phyloP scores from a whole-genome alignment of 1,140 invertebrate genomes.

The Bombus soroeensis region DNA sequence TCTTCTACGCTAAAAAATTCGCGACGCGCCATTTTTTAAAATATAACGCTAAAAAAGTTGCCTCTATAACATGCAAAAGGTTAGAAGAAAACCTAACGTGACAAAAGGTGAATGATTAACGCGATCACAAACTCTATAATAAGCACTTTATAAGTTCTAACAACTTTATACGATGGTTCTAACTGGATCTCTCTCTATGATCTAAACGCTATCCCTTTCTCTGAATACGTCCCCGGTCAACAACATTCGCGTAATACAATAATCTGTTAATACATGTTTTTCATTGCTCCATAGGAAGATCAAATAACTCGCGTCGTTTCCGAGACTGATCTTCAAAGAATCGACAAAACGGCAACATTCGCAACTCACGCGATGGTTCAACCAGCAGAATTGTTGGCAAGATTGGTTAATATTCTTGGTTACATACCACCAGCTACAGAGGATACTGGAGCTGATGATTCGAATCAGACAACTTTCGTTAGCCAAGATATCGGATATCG shows the following conservation, averaged over 20 bases:
- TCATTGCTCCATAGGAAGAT: slow-evolving; percentile 70
- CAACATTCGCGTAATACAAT: too few relatives aligned
- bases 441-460: slow-evolving; percentile 62
- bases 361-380: slow-evolving; percentile 85
- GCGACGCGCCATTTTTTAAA: too few relatives aligned
- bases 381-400: slow-evolving; percentile 88
- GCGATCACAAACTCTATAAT: too few relatives aligned
- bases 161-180: too few relatives aligned
- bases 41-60: too few relatives aligned
- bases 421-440: slow-evolving; percentile 83
- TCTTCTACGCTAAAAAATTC: too few relatives aligned
- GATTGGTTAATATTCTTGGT: slow-evolving; percentile 89
- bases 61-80: too few relatives aligned
- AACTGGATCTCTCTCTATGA: neutral
- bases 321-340: slow-evolving; percentile 89
- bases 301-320: slow-evolving; percentile 87
- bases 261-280: neutral
- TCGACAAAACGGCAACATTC: slow-evolving; percentile 91
- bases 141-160: too few relatives aligned
- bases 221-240: too few relatives aligned
- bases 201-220: too few relatives aligned
- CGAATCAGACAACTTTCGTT: slow-evolving; percentile 31
- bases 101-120: too few relatives aligned
- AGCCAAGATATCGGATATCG: neutral
- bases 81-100: too few relatives aligned